Evolutionary conservation across 1,140 invertebrate species (phyloP).

Genomic region (Zaprionus gabonicus): DNA sequence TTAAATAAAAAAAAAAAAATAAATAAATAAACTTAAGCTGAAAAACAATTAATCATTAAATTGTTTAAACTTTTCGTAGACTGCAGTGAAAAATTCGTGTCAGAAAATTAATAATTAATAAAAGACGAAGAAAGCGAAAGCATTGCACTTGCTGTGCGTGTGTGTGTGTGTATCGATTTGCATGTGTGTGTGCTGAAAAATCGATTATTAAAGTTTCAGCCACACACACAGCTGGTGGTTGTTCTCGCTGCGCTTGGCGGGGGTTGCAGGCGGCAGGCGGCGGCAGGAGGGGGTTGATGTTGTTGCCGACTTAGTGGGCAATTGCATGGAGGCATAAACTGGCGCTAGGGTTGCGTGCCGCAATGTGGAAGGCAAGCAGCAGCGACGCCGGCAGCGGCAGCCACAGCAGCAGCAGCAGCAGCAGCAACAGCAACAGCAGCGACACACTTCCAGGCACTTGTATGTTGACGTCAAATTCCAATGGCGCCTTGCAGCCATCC

Average conservation of each 20-base stretch:
- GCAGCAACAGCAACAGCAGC: conserved; percentile 49
- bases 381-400: conserved; percentile 33
- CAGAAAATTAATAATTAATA: neutral
- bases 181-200: conserved; percentile 69
- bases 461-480: conserved; percentile 77
- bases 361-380: conserved; percentile 65
- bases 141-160: conserved; percentile 35
- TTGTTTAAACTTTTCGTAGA: conserved; percentile 10
- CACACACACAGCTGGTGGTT: conserved; percentile 66
- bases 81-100: neutral
- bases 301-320: conserved; percentile 32
- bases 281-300: conserved; percentile 43
- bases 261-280: conserved; percentile 12
- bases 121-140: conserved; percentile 39
- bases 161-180: conserved; percentile 48
- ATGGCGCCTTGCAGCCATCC: conserved; percentile 75
- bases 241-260: conserved; percentile 48
- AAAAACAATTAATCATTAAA: neutral
- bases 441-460: conserved; percentile 75
- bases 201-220: conserved; percentile 72
- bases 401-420: conserved; percentile 1
- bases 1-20: conserved; percentile 1
- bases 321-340: conserved; percentile 35
- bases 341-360: conserved; percentile 68
- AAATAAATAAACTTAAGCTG: neutral